Base-by-base conservation (phyloP, 2,888 invertebrate genomes). In the Endomychus coccineus region DNA sequence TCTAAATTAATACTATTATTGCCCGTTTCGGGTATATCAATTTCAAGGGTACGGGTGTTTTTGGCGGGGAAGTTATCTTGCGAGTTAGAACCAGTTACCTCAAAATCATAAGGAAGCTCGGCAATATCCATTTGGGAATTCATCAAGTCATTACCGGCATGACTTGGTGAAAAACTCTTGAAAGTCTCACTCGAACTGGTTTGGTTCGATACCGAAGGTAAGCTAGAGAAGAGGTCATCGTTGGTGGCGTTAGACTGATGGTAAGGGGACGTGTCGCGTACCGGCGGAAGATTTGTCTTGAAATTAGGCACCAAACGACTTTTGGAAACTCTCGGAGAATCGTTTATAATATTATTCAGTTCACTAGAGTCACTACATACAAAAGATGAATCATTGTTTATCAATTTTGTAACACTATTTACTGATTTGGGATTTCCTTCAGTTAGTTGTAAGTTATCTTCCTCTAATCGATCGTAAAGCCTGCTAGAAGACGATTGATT, bases 41-140 rank as follows among this genome's bases (percentile, higher is more conserved):
- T n/a, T n/a, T n/a, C n/a, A n/a, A n/a, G n/a, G n/a, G n/a, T n/a
- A n/a, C n/a, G n/a, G n/a, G n/a, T n/a, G n/a, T n/a, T n/a, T n/a
- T n/a, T n/a, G n/a, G n/a, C n/a, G n/a, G n/a, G n/a, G n/a, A n/a
- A n/a, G n/a, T n/a, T n/a, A n/a, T n/a, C n/a, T n/a, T n/a, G n/a
- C n/a, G n/a, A 27, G 14, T 27, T 25, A 7, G 10, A 25, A 14
- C 30, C 19, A 17, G 36, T 41, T 6, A 25, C 39, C 12, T 14
- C 38, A 29, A 47, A 50, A 29, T 59, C 59, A 16, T 50, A 54
- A 1, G 59, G 59, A 36, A 59, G 49, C 15, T 59, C 59, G 2
- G 53, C 52, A 23, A 58, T 58, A 28, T 58, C 54, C 9, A 42
- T 29, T 22, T 54, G 50, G 1, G 58, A 58, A 39, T 55, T 53